Conservation (phyloP, 2,113 vertebrate species). For the Gavia stellata region DNA sequence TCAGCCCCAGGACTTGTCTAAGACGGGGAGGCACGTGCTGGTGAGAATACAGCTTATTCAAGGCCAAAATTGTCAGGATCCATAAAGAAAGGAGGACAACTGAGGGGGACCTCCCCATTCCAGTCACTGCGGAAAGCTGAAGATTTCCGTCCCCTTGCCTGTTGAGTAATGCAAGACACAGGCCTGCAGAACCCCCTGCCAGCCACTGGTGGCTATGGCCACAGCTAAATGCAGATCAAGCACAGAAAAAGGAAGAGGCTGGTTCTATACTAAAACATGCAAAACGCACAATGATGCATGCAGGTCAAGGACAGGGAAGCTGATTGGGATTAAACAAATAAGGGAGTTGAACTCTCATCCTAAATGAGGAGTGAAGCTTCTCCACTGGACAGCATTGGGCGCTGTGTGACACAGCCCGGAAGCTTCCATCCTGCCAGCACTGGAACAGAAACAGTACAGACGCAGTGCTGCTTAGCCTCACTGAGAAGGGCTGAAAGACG, state of each 20-base stretch:
- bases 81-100: not conserved
- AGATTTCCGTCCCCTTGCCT: not conserved
- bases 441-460: not conserved
- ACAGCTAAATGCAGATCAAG: not conserved
- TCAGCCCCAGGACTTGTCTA: not conserved
- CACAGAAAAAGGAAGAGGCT: not conserved
- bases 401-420: not conserved
- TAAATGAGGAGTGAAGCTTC: not conserved
- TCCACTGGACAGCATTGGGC: not conserved
- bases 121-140: not conserved
- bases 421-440: not conserved
- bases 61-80: not conserved
- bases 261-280: not conserved
- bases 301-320: not conserved
- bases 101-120: fast-evolving
- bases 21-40: fast-evolving
- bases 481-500: not conserved
- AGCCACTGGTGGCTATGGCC: not conserved
- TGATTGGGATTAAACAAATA: not conserved
- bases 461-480: not conserved
- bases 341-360: not conserved
- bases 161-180: not conserved
- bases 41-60: not conserved
- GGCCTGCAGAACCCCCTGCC: not conserved
- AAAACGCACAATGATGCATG: not conserved